These are phyloP conservation scores for Drosophila biarmipes DNA, from an alignment of 1,140 invertebrate genomes.

Conservation along the genomic window DNA sequence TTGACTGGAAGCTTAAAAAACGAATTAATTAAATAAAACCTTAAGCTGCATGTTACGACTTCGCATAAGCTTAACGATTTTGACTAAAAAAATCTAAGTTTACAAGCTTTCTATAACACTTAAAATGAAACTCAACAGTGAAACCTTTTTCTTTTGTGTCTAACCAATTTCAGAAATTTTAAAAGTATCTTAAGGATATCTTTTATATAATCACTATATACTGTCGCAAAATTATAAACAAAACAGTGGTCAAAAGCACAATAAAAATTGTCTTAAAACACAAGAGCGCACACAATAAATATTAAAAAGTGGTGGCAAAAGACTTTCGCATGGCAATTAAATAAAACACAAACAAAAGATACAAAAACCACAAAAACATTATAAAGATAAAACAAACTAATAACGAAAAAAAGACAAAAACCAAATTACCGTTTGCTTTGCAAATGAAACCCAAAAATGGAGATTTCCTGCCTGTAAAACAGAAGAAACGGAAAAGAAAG, in stretches of 20 bases:
- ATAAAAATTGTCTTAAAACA: slow-evolving; percentile 6
- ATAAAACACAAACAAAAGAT: slow-evolving; percentile 22
- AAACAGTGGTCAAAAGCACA: slow-evolving; percentile 6
- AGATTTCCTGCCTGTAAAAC: slow-evolving; percentile 84
- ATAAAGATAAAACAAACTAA: slow-evolving; percentile 35
- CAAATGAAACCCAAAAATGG: slow-evolving; percentile 84
- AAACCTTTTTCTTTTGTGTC: neutral
- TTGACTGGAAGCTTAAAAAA: neutral
- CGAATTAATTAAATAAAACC: neutral
- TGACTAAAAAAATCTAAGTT: neutral
- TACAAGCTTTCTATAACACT: neutral
- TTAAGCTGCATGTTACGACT: neutral
- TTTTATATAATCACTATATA: neutral
- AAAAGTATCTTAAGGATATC: neutral
- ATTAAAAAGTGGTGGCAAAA: slow-evolving; percentile 4
- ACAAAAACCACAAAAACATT: slow-evolving; percentile 24
- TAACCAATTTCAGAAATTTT: too few relatives aligned
- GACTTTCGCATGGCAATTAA: slow-evolving; percentile 51
- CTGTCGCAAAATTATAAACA: neutral
- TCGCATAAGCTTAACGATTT: neutral
- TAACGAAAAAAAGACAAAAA: slow-evolving; percentile 44
- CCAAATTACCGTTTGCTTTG: slow-evolving; percentile 84
- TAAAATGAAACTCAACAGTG: neutral
- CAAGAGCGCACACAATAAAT: slow-evolving; percentile 13
- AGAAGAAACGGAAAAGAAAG: slow-evolving; percentile 67